Evolutionary conservation across 2,888 invertebrate species (phyloP).

Genomic region (Caenorhabditis zanzibari): DNA sequence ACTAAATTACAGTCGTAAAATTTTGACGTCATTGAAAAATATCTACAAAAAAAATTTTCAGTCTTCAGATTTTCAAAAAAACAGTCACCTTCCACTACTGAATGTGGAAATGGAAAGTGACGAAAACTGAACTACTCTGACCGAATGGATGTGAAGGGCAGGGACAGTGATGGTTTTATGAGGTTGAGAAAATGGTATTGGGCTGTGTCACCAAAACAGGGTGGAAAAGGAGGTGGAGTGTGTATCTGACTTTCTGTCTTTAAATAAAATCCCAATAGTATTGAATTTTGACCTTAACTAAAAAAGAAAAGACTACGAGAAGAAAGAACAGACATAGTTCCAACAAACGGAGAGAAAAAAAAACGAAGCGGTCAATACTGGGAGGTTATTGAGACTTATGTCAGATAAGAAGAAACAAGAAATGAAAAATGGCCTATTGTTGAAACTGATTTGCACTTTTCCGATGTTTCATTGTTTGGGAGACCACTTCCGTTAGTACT

Average conservation of each 20-base stretch:
- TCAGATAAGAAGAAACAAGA: neutral
- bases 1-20: neutral
- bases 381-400: constrained; percentile 17
- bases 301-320: neutral
- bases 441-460: constrained; percentile 45
- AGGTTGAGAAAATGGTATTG: constrained; percentile 59
- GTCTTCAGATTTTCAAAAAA: constrained; percentile 7
- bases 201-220: constrained; percentile 46
- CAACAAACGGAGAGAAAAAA: constrained; percentile 11
- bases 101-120: constrained; percentile 47
- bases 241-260: neutral
- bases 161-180: constrained; percentile 44
- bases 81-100: constrained; percentile 1
- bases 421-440: constrained; percentile 22
- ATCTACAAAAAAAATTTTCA: neutral
- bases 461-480: constrained; percentile 4
- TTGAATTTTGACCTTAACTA: constrained; percentile 19
- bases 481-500: constrained; percentile 4
- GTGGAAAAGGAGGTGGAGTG: constrained; percentile 25
- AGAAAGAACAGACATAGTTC: constrained; percentile 30
- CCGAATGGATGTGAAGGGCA: constrained; percentile 36
- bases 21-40: constrained; percentile 3
- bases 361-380: constrained; percentile 42
- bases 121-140: constrained; percentile 46
- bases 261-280: constrained; percentile 12